Conservation (phyloP, 92 coral and sea anemone species). For the Heteractis magnifica region DNA sequence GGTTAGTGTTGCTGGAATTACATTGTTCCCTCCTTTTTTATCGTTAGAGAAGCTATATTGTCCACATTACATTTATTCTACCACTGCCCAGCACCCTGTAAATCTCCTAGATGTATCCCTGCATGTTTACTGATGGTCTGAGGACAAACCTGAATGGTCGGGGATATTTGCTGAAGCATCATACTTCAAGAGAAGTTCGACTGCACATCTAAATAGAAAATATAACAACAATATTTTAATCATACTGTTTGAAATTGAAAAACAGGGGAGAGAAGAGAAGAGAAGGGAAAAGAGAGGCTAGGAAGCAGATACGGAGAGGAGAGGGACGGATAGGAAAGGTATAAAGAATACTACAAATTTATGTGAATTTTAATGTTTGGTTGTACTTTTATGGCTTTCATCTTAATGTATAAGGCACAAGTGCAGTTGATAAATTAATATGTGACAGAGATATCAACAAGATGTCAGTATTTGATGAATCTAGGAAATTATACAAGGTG, state of each 20-base stretch:
- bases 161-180: constrained; percentile 96
- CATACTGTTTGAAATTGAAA: background rate
- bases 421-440: background rate
- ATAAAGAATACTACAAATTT: too few species aligned
- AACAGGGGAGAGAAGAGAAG: background rate
- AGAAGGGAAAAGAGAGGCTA: background rate
- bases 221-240: background rate
- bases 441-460: background rate
- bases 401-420: too few species aligned
- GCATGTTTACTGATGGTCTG: too few species aligned
- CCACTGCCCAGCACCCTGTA: too few species aligned
- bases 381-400: too few species aligned
- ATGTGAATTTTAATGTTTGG: background rate
- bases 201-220: constrained; percentile 62
- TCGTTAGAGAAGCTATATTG: too few species aligned
- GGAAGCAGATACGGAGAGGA: background rate
- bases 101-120: too few species aligned
- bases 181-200: constrained; percentile 82
- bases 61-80: too few species aligned
- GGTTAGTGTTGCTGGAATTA: too few species aligned
- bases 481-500: background rate
- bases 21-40: too few species aligned
- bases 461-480: background rate
- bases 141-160: constrained; percentile 73
- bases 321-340: background rate